A percentile compares a stretch with the other conserved stretches of the same genome.
phyloP scores from a whole-genome alignment of 2,113 vertebrate species.

The Orthonyx spaldingii region DNA sequence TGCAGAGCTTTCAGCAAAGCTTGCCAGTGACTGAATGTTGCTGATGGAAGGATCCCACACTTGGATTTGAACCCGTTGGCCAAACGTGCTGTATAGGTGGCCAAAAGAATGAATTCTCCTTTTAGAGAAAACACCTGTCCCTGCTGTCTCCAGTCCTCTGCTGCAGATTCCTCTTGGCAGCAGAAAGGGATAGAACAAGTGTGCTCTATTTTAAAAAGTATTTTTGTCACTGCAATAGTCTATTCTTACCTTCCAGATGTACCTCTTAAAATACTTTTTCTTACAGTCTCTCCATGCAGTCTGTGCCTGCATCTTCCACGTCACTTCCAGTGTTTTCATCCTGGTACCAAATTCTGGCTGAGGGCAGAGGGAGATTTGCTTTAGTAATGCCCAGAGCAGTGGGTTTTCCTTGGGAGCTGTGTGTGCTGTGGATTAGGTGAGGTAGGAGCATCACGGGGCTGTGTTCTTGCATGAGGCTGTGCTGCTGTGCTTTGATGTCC shows the following conservation, averaged over 20 bases:
- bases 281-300: neutral
- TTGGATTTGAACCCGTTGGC: neutral
- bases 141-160: neutral
- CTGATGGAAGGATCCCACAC: slow-evolving; percentile 16
- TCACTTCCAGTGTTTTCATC: neutral
- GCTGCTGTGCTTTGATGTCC: neutral
- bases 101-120: slow-evolving; percentile 44
- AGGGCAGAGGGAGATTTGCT: neutral
- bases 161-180: neutral
- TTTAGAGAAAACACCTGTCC: slow-evolving; percentile 55
- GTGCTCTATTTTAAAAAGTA: slow-evolving; percentile 23
- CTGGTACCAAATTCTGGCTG: neutral
- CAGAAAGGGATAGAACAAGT: neutral
- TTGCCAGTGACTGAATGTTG: slow-evolving; percentile 3
- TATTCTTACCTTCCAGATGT: slow-evolving; percentile 32
- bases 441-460: neutral
- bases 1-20: neutral
- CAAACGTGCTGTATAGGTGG: neutral
- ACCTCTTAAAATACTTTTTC: neutral
- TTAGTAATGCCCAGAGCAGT: neutral
- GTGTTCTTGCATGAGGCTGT: neutral
- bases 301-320: neutral
- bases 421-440: neutral
- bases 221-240: neutral
- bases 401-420: neutral